These are phyloP conservation scores for Trichacis sp. DNA, from an alignment of 2,888 invertebrate species.

Conservation along the genomic window DNA sequence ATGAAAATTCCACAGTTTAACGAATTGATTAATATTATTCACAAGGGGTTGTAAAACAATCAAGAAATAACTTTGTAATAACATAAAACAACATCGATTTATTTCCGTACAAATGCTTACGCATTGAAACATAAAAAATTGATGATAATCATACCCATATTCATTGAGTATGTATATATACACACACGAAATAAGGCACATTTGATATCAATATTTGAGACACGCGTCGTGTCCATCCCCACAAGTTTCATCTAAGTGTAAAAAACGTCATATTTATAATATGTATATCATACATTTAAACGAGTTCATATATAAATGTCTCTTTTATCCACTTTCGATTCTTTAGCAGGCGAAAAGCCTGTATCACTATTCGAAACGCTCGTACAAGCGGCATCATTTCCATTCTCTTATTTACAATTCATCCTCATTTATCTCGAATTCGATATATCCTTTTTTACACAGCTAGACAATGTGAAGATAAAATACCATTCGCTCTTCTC, in stretches of 20 bases:
- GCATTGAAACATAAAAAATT: slow-evolving; percentile 59
- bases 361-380: slow-evolving; percentile 10
- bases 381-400: no score
- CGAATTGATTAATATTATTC: no score
- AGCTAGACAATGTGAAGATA: slow-evolving; percentile 4
- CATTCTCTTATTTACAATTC: slow-evolving; percentile 27
- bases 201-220: slow-evolving; percentile 65
- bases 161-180: slow-evolving; percentile 50
- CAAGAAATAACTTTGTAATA: slow-evolving; percentile 32
- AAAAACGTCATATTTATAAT: slow-evolving; percentile 59
- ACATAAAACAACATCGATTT: slow-evolving; percentile 68
- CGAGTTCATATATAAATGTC: slow-evolving; percentile 37
- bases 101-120: slow-evolving; percentile 66
- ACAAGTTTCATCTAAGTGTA: slow-evolving; percentile 61
- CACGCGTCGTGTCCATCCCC: slow-evolving; percentile 47
- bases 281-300: slow-evolving; percentile 39
- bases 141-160: slow-evolving; percentile 58
- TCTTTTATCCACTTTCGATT: slow-evolving; percentile 4
- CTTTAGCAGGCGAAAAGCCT: background rate
- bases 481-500: background rate
- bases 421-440: background rate
- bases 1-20: no score
- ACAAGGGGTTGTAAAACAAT: no score
- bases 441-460: background rate
- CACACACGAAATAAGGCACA: slow-evolving; percentile 67